A percentile compares a stretch with the other conserved stretches of the same genome.
Evolutionary conservation across 2,797 vertebrate species (phyloP).

Genomic region (Dendrocincla fuliginosa): DNA sequence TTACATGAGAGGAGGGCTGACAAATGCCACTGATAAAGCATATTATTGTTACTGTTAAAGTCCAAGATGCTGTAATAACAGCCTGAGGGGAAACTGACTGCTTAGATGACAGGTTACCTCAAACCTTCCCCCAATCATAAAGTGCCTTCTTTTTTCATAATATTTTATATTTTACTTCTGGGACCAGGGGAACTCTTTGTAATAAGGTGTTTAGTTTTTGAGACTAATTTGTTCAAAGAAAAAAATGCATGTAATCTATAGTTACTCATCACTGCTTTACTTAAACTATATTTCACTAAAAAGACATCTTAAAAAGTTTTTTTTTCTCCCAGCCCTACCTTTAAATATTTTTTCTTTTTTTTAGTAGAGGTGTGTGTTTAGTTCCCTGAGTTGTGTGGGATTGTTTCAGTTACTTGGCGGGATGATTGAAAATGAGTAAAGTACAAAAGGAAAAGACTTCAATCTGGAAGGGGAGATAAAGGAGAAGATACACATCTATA

Average conservation of each 20-base stretch:
- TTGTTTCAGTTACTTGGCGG: neutral
- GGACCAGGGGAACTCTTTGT: neutral
- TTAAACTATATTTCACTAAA: neutral
- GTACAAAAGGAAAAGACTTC: neutral
- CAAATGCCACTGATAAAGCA: neutral
- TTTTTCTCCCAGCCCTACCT: accelerated
- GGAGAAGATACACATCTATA: neutral
- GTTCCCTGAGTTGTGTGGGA: neutral
- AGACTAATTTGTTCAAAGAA: neutral
- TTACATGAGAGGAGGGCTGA: neutral
- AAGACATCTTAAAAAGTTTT: neutral
- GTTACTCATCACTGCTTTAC: neutral
- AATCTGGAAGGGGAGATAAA: neutral
- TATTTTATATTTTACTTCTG: neutral
- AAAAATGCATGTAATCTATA: neutral
- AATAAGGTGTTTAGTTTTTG: neutral
- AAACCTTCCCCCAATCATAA: neutral
- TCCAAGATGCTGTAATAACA: neutral
- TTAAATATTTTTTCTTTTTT: neutral
- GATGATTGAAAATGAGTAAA: neutral
- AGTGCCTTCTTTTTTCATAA: neutral
- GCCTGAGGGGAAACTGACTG: neutral
- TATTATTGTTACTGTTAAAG: neutral
- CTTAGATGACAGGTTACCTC: neutral
- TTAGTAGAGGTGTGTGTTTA: neutral